Base-by-base conservation (phyloP, 2,888 invertebrate species). In the Melinaea marsaeus region DNA sequence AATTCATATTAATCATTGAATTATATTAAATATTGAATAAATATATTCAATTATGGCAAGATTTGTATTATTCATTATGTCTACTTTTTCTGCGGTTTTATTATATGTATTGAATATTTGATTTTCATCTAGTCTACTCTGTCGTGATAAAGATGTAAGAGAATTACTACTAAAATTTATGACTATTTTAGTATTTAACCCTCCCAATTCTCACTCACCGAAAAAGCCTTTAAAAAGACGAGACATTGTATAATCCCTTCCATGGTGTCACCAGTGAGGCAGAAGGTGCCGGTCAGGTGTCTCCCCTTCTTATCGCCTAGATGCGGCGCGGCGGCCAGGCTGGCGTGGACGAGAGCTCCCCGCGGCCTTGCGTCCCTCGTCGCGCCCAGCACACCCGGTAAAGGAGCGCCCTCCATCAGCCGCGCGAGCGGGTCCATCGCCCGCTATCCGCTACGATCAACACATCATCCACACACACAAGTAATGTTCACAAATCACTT, bases 181-280 rank as follows among this genome's bases (percentile, higher is more conserved):
- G 1, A 6, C 9, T 42, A 9, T 9, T 9, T 42, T 42, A 2
- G 9, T 9, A 1, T 42, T 42, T 9, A 42, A 9, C 1, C 42
- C 42, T 6, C 9, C 42, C 22, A 32, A 7, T 6, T n/a, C 5
- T 32, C 22, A 51, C 96, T 95, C 92, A 97, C 97, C 95, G 96
- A 96, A 85, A 97, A 97, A 51, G 97, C 97, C 88, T 97, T 97
- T 81, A 97, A 94, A 91, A 97, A 97, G 76, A 97, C 97, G 78
- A 97, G 93, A 85, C 97, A 97, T 91, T 97, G 97, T 81, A 97
- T 96, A 80, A 97, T 97, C 75, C 96, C 97, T 83, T 97, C 97
- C 96, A 97, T 97, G 66, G 97, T 97, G 88, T 97, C 97, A 61
- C 97, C 97, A 57, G 96, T 96, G 66, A 97, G 93, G 79, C 96